A percentile compares a stretch with the other conserved stretches of the same genome.
Conservation (phyloP, 2,113 vertebrate species). For the Puffinus mauretanicus region DNA sequence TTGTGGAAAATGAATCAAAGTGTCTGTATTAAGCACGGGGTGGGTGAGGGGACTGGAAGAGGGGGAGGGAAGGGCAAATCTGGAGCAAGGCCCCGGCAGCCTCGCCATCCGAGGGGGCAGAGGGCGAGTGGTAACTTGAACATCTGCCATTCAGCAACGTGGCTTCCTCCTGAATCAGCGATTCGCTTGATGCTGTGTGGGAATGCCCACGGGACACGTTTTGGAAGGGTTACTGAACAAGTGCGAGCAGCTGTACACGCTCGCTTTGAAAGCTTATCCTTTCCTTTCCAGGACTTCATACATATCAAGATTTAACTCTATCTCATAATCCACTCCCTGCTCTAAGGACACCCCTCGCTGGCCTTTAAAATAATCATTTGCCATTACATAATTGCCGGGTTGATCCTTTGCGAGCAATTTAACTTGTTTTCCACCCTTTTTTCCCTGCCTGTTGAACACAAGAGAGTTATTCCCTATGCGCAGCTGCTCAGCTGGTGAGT, state of each 20-base stretch:
- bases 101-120: not conserved
- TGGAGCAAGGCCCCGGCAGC: not conserved
- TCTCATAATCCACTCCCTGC: not conserved
- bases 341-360: not conserved
- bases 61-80: not conserved
- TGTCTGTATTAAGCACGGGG: accelerated
- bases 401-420: not conserved
- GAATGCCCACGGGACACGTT: not conserved
- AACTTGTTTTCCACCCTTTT: not conserved
- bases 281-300: not conserved
- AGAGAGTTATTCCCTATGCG: accelerated
- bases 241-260: not conserved
- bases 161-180: not conserved
- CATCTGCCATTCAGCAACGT: not conserved
- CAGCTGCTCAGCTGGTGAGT: not conserved
- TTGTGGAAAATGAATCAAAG: not conserved
- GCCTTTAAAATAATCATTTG: not conserved
- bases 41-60: not conserved
- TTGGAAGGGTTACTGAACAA: conserved; percentile 16
- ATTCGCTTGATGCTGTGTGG: not conserved
- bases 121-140: not conserved
- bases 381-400: not conserved
- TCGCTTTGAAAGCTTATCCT: not conserved
- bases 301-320: not conserved
- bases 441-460: not conserved